Conservation (phyloP, 2,797 vertebrate genomes). For the Bradypus variegatus region DNA sequence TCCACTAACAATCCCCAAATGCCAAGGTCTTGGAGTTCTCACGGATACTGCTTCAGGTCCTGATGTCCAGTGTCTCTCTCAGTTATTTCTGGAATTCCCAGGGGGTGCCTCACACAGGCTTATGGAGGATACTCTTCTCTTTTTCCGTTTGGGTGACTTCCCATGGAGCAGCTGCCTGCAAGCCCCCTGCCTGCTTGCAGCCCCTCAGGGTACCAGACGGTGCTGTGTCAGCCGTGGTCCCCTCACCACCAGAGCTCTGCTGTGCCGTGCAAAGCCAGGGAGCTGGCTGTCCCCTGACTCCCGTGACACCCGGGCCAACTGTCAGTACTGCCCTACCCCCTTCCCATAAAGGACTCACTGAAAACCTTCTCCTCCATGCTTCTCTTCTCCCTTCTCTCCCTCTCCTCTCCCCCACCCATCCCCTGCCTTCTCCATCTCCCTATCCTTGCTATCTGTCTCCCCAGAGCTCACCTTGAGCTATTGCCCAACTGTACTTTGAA, state of each 20-base stretch:
- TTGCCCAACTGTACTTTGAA: not conserved
- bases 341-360: not conserved
- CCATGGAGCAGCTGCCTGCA: not conserved
- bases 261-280: not conserved
- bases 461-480: not conserved
- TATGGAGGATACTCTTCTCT: not conserved
- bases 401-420: too few species aligned
- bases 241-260: not conserved
- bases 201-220: not conserved
- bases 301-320: not conserved
- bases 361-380: not conserved
- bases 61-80: not conserved
- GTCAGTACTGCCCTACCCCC: fast-evolving
- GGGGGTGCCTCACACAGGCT: fast-evolving
- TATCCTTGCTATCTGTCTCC: not conserved
- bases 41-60: not conserved
- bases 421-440: fast-evolving
- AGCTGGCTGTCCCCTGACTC: fast-evolving
- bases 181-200: too few species aligned
- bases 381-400: too few species aligned
- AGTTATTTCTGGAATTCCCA: not conserved
- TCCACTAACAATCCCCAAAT: too few species aligned
- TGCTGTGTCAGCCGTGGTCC: not conserved
- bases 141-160: not conserved
- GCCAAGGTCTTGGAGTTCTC: not conserved